Evolutionary conservation across 2,797 vertebrate species (phyloP).

Genomic region (Clarias pachynema): DNA sequence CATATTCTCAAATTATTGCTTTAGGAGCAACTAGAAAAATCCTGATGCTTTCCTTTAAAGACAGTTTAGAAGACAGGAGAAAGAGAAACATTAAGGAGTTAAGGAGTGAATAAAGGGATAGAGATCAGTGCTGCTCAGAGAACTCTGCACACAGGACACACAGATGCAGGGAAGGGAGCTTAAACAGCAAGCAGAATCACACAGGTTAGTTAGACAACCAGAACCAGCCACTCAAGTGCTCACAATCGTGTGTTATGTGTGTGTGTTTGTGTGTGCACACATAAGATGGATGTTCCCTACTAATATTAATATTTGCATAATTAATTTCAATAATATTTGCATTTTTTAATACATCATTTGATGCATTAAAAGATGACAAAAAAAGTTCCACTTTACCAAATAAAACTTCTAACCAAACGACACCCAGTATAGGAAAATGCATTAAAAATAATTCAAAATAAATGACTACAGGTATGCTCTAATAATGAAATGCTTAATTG

Average conservation of each 20-base stretch:
- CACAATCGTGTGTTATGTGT: neutral
- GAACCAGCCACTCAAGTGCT: neutral
- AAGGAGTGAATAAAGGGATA: conserved; percentile 39
- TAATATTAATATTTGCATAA: neutral
- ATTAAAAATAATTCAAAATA: neutral
- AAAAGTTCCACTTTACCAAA: neutral
- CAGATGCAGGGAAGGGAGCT: conserved; percentile 35
- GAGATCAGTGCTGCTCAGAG: conserved; percentile 41
- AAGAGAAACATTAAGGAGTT: conserved; percentile 77
- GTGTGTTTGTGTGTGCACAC: neutral
- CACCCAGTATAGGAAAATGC: neutral
- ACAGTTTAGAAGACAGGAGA: conserved; percentile 49
- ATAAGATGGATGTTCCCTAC: neutral
- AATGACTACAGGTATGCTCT: no score
- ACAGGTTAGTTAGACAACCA: conserved; percentile 46
- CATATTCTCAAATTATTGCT: no score
- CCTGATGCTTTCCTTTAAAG: neutral
- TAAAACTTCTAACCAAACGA: neutral
- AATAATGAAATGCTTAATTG: neutral
- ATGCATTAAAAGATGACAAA: neutral
- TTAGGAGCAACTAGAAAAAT: no score
- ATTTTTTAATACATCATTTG: neutral
- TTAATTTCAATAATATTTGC: neutral
- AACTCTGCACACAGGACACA: conserved; percentile 40
- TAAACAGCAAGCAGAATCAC: conserved; percentile 37